Evolutionary conservation across 2,113 vertebrate genomes (phyloP).

Genomic region (Melanotaenia duboulayi): DNA sequence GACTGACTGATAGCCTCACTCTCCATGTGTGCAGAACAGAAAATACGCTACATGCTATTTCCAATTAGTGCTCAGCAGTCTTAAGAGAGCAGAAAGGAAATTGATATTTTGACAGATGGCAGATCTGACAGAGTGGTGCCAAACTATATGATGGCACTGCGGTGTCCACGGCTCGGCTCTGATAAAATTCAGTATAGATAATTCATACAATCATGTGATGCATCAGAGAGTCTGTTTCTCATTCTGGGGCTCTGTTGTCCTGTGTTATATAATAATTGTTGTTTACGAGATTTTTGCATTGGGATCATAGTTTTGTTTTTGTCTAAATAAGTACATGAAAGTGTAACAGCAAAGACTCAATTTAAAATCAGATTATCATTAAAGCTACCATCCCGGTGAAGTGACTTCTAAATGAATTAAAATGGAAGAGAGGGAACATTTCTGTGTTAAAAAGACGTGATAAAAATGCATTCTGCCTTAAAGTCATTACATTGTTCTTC

Average conservation of each 20-base stretch:
- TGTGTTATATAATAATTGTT: too few relatives aligned
- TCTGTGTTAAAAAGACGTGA: background rate
- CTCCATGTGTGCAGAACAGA: slow-evolving; percentile 32
- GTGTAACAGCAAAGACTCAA: too few relatives aligned
- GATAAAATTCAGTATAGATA: slow-evolving; percentile 26
- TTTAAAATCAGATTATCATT: too few relatives aligned
- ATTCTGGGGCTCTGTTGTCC: too few relatives aligned
- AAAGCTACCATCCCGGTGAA: too few relatives aligned
- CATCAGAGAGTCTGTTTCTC: background rate
- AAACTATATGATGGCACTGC: slow-evolving; percentile 18
- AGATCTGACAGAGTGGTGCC: slow-evolving; percentile 18
- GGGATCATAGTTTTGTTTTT: too few relatives aligned
- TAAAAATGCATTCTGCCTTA: background rate
- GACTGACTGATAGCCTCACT: slow-evolving; percentile 39
- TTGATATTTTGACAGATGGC: slow-evolving; percentile 59
- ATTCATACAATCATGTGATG: slow-evolving; percentile 23
- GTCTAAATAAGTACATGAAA: too few relatives aligned
- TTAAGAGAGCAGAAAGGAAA: slow-evolving; percentile 39
- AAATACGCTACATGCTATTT: slow-evolving; percentile 45
- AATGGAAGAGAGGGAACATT: background rate
- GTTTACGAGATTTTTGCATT: too few relatives aligned
- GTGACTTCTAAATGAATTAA: too few relatives aligned
- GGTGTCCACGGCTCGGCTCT: slow-evolving; percentile 30
- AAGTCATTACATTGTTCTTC: slow-evolving; percentile 3
- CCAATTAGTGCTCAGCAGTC: slow-evolving; percentile 51